Percentiles rank a stretch among this genome's conserved stretches.
phyloP scores from a whole-genome alignment of 2,888 invertebrate genomes.

The Andrena haemorrhoa region DNA sequence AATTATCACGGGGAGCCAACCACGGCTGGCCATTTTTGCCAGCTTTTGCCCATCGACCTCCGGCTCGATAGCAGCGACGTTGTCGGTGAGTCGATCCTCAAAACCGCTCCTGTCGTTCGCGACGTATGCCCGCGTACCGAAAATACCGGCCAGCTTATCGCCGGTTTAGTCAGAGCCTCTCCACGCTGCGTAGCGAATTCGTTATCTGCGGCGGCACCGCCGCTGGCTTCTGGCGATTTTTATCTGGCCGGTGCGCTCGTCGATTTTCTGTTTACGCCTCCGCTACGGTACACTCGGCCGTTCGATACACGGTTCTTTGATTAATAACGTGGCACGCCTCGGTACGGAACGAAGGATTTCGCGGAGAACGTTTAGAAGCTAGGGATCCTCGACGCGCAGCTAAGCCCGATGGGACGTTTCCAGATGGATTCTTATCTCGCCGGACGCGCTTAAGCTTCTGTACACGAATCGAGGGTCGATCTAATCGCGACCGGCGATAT shows the following conservation, averaged over 20 bases:
- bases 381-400: no score
- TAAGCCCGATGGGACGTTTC: background rate
- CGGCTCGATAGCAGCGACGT: background rate
- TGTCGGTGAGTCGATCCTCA: background rate
- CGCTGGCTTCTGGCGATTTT: conserved; percentile 4
- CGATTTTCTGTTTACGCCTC: conserved; percentile 11
- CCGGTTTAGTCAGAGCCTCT: conserved; percentile 1
- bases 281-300: no score
- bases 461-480: conserved; percentile 24
- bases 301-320: no score
- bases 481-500: conserved; percentile 15
- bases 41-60: conserved; percentile 4
- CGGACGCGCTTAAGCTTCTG: background rate
- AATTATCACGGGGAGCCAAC: conserved; percentile 58
- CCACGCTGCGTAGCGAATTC: conserved; percentile 18
- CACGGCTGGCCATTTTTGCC: background rate
- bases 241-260: background rate
- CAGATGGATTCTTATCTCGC: conserved; percentile 11
- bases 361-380: no score
- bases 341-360: no score
- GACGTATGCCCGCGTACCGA: background rate
- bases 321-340: no score
- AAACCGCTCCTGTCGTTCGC: background rate
- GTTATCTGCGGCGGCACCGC: background rate
- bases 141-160: conserved; percentile 21